These are phyloP conservation scores for Hydrocynus forskahlii DNA, from an alignment of 2,797 vertebrate species.

Conservation along the genomic window DNA sequence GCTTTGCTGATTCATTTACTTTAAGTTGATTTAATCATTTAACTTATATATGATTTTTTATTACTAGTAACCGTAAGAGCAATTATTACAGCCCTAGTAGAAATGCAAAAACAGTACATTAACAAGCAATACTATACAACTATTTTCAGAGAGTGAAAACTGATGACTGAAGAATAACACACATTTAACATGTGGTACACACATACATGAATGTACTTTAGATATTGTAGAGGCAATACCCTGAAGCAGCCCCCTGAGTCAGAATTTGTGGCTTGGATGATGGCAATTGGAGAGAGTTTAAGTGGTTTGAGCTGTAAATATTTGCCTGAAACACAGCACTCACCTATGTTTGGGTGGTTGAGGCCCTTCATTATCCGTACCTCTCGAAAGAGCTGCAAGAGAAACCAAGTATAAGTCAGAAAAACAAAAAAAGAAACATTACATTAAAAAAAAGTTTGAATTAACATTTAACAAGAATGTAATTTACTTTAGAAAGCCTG, in stretches of 20 bases:
- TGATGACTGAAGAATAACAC: too few relatives aligned
- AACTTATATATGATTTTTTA: too few relatives aligned
- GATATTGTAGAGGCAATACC: not conserved
- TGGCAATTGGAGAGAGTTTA: not conserved
- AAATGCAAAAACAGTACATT: too few relatives aligned
- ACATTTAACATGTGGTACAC: too few relatives aligned
- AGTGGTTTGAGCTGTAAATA: not conserved
- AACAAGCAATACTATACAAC: too few relatives aligned
- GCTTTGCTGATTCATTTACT: too few relatives aligned
- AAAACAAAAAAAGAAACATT: not conserved
- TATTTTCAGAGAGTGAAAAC: too few relatives aligned
- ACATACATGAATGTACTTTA: not conserved
- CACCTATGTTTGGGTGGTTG: constrained; percentile 94
- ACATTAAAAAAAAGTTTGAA: not conserved
- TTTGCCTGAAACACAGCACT: constrained; percentile 58
- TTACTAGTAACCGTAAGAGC: too few relatives aligned
- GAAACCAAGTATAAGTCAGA: constrained; percentile 44
- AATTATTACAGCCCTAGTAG: too few relatives aligned
- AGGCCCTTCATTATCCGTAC: constrained; percentile 95
- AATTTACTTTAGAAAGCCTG: too few relatives aligned
- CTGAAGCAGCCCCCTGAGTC: not conserved
- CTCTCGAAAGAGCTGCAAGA: constrained; percentile 88
- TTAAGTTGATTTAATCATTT: too few relatives aligned
- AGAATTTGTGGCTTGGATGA: not conserved
- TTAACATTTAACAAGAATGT: not conserved